Percentiles rank a stretch among this genome's conserved stretches.
Conservation (phyloP, 2,797 vertebrate species). For the Zalophus californianus region DNA sequence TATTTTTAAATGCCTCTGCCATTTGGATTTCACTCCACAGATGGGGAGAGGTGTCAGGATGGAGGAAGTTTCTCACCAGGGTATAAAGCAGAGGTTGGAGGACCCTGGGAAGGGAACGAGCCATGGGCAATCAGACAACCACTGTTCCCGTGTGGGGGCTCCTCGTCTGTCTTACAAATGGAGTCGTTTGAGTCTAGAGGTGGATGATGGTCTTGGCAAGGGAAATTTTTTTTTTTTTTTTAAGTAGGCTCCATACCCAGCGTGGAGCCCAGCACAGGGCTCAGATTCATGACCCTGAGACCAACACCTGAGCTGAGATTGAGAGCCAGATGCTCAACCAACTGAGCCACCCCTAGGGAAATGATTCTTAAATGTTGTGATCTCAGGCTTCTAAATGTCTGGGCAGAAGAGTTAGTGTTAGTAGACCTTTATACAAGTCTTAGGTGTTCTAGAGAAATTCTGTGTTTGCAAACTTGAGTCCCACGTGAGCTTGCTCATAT, state of each 20-base stretch:
- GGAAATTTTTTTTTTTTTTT: background rate
- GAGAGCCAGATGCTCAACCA: background rate
- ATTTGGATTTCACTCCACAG: background rate
- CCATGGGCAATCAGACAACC: background rate
- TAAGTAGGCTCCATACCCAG: background rate
- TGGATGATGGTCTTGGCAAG: background rate
- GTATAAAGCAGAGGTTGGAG: background rate
- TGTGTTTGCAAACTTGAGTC: background rate
- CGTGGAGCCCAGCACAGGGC: background rate
- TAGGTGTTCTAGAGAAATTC: background rate
- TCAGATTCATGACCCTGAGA: background rate
- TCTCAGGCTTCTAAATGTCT: conserved; percentile 12
- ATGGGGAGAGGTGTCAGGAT: background rate
- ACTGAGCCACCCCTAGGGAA: background rate
- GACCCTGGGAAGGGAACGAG: background rate
- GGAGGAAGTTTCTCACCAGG: background rate
- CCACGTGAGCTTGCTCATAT: background rate
- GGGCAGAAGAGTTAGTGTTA: background rate
- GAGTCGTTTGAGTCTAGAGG: background rate
- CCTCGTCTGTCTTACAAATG: background rate
- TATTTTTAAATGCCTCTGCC: background rate
- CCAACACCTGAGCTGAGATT: background rate
- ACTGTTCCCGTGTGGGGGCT: background rate
- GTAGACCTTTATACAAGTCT: background rate
- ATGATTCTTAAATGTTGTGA: background rate